A percentile compares a stretch with the other conserved stretches of the same genome.
Evolutionary conservation across 1,140 invertebrate genomes (phyloP).

Genomic region (Zaprionus gabonicus): DNA sequence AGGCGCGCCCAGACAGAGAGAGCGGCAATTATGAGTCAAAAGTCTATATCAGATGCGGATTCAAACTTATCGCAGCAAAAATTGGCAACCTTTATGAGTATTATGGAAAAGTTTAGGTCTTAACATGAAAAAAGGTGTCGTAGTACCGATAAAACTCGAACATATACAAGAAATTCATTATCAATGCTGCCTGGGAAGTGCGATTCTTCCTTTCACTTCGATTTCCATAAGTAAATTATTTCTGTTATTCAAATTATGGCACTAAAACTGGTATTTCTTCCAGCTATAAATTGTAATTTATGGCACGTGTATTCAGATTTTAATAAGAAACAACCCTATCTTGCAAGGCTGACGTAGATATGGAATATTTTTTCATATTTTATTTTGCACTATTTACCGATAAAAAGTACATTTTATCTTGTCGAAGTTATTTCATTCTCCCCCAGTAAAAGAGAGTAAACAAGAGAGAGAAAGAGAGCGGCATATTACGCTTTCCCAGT

Average conservation of each 20-base stretch:
- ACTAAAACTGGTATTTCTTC: constrained; percentile 3
- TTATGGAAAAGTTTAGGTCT: background rate
- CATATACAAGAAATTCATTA: background rate
- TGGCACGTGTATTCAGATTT: background rate
- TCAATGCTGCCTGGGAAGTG: background rate
- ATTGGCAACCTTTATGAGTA: background rate
- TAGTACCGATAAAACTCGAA: background rate
- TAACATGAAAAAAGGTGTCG: background rate
- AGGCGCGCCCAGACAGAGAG: constrained; percentile 52
- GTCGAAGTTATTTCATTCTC: constrained; percentile 7
- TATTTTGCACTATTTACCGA: constrained; percentile 1
- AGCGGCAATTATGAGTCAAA: constrained; percentile 65
- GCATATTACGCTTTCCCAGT: constrained; percentile 16
- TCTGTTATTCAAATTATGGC: constrained; percentile 3
- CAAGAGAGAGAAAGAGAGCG: background rate
- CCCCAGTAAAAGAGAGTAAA: background rate
- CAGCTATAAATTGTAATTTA: background rate
- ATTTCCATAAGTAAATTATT: background rate
- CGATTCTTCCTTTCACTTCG: background rate
- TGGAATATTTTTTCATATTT: background rate
- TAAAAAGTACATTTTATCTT: constrained; percentile 1
- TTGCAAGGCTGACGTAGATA: background rate
- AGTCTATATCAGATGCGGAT: constrained; percentile 10
- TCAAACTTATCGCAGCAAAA: constrained; percentile 32
- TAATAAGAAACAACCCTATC: background rate